phyloP scores from a whole-genome alignment of 37 sponge, comb jelly and placozoan genomes.

The Eunapius fragilis region DNA sequence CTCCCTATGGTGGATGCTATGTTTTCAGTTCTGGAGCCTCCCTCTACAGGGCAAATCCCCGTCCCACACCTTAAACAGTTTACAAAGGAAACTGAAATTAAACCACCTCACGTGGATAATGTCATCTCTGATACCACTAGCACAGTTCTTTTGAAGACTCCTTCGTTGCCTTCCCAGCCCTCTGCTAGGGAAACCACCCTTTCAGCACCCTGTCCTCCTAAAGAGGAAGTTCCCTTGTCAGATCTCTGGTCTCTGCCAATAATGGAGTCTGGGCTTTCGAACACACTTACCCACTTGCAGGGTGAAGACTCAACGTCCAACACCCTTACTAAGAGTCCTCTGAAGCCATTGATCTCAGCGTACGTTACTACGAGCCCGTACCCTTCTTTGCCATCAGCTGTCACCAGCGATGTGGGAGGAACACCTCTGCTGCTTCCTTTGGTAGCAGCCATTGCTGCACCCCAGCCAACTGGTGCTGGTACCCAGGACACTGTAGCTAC shows the following conservation, averaged over 20 bases:
- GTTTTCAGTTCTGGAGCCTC: not conserved
- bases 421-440: not conserved
- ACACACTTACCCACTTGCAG: not conserved
- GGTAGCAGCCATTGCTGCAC: too few relatives aligned
- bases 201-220: not conserved
- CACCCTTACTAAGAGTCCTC: too few relatives aligned
- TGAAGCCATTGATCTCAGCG: too few relatives aligned
- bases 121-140: not conserved
- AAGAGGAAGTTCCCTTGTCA: not conserved
- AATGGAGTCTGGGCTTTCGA: not conserved
- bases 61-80: not conserved
- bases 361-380: not conserved
- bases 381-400: not conserved
- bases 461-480: not conserved
- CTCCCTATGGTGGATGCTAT: too few relatives aligned
- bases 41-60: not conserved
- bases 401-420: not conserved
- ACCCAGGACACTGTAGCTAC: too few relatives aligned
- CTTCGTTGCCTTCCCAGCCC: not conserved
- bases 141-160: not conserved
- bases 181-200: not conserved
- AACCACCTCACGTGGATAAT: not conserved
- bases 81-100: not conserved
- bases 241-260: not conserved
- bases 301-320: not conserved